These are phyloP conservation scores for Entomobrya proxima DNA, from an alignment of 2,888 invertebrate genomes.

Conservation along the genomic window DNA sequence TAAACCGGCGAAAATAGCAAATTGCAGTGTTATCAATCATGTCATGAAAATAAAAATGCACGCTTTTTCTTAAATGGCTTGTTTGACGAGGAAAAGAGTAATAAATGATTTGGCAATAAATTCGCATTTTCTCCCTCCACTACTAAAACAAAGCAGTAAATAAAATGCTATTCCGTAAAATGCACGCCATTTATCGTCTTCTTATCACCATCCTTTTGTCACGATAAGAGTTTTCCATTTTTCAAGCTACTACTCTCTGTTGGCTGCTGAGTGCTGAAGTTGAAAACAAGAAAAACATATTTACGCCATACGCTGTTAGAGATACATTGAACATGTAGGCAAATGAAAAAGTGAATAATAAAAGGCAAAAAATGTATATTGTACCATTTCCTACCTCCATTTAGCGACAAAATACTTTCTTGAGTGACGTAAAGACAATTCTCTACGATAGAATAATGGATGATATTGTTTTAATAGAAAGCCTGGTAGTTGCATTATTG, in stretches of 20 bases:
- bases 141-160: neutral
- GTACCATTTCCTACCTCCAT: too few relatives aligned
- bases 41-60: too few relatives aligned
- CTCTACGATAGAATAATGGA: too few relatives aligned
- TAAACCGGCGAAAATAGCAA: too few relatives aligned
- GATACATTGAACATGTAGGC: neutral
- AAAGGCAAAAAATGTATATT: neutral
- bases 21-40: too few relatives aligned
- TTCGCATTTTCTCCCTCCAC: neutral
- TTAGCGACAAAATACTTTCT: neutral
- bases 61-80: neutral
- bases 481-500: neutral
- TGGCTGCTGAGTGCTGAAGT: too few relatives aligned
- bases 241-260: neutral
- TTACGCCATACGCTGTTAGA: too few relatives aligned
- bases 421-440: neutral
- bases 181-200: slow-evolving; percentile 15
- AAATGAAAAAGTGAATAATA: slow-evolving; percentile 9
- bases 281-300: too few relatives aligned
- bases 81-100: slow-evolving; percentile 1
- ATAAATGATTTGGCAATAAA: slow-evolving; percentile 12
- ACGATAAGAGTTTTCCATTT: slow-evolving; percentile 24
- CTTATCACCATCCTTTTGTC: slow-evolving; percentile 22
- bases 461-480: too few relatives aligned
- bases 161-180: neutral